These are phyloP conservation scores for Mythimna impura DNA, from an alignment of 2,888 invertebrate species.

Conservation along the genomic window DNA sequence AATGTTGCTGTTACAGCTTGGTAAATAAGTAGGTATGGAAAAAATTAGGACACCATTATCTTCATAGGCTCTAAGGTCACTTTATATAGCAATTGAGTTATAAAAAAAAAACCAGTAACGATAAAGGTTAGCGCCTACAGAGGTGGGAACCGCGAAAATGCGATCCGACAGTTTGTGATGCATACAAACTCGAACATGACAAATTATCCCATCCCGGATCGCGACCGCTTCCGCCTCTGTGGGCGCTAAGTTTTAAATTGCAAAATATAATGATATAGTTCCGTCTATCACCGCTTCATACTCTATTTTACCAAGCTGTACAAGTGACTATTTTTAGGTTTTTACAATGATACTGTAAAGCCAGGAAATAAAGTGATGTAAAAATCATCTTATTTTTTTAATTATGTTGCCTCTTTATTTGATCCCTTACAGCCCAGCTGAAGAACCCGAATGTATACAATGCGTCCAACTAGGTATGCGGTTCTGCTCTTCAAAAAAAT, in stretches of 20 bases:
- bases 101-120: background rate
- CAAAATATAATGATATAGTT: background rate
- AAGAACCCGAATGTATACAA: background rate
- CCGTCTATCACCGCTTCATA: background rate
- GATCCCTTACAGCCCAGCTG: background rate
- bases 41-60: background rate
- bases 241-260: too few relatives aligned
- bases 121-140: too few relatives aligned
- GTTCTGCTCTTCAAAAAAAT: background rate
- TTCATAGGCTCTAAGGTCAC: background rate
- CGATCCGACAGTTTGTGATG: too few relatives aligned
- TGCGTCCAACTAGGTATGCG: background rate
- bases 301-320: constrained; percentile 6
- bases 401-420: background rate
- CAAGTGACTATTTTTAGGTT: constrained; percentile 32
- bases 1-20: constrained; percentile 27
- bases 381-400: constrained; percentile 28
- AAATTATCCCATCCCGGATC: too few relatives aligned
- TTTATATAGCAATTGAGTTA: background rate
- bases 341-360: constrained; percentile 41
- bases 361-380: constrained; percentile 58
- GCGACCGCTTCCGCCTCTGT: too few relatives aligned
- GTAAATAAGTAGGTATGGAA: background rate
- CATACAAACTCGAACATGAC: too few relatives aligned
- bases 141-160: too few relatives aligned